Evolutionary conservation across 2,888 invertebrate species (phyloP).

Genomic region (Thyatira batis): DNA sequence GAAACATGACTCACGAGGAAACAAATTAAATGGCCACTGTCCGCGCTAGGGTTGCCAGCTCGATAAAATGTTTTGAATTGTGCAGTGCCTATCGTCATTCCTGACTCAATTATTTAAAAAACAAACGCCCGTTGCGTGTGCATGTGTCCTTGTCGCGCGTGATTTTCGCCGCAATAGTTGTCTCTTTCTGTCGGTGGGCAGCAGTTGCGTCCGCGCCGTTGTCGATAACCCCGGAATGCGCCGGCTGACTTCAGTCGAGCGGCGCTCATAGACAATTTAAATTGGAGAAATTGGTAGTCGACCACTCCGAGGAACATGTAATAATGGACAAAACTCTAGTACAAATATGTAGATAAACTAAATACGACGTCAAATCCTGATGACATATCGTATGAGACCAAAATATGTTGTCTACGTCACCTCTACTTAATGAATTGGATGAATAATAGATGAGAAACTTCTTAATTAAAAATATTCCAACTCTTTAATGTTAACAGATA

Average conservation of each 20-base stretch:
- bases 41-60: constrained; percentile 70
- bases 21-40: constrained; percentile 73
- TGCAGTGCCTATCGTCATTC: constrained; percentile 78
- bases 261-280: constrained; percentile 80
- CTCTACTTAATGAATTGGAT: constrained; percentile 19
- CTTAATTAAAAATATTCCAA: background rate
- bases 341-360: constrained; percentile 11
- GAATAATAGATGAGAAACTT: constrained; percentile 15
- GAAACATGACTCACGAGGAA: constrained; percentile 60
- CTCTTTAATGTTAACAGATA: background rate
- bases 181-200: constrained; percentile 50
- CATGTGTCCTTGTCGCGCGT: constrained; percentile 59
- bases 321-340: constrained; percentile 52
- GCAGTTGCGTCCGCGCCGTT: constrained; percentile 63
- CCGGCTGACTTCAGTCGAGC: constrained; percentile 79
- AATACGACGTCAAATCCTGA: constrained; percentile 17
- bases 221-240: constrained; percentile 78
- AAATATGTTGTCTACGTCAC: constrained; percentile 16
- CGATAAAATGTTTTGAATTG: constrained; percentile 75
- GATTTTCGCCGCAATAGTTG: constrained; percentile 46
- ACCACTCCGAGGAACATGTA: constrained; percentile 61
- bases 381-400: constrained; percentile 29
- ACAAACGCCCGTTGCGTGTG: constrained; percentile 61
- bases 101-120: constrained; percentile 80
- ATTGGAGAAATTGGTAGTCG: constrained; percentile 77